Conservation (phyloP, 2,797 vertebrate species). For the Pangasius sanitwongsei region DNA sequence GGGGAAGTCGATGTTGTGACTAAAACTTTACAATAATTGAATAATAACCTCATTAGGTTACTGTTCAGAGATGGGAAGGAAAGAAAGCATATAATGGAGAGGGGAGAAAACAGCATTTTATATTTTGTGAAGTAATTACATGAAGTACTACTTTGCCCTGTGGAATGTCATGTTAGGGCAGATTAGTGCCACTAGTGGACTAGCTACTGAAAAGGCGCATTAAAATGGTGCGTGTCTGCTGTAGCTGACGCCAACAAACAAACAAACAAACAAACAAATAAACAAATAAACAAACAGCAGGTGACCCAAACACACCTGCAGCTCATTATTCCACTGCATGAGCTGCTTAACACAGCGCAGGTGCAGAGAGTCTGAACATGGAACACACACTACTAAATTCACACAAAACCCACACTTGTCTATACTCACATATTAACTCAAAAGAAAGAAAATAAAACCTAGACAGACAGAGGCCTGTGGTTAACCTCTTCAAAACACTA, state of each 20-base stretch:
- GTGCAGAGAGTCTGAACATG: conserved; percentile 67
- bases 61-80: neutral
- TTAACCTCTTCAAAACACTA: neutral
- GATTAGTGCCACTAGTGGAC: conserved; percentile 1
- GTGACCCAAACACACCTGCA: conserved; percentile 79
- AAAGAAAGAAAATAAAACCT: neutral
- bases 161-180: neutral
- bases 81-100: conserved; percentile 1
- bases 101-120: neutral
- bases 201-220: conserved; percentile 48
- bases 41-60: conserved; percentile 42
- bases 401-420: conserved; percentile 28
- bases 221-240: conserved; percentile 24
- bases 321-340: conserved; percentile 82
- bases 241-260: conserved; percentile 60
- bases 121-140: conserved; percentile 15
- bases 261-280: conserved; percentile 39
- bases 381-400: conserved; percentile 53
- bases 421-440: neutral
- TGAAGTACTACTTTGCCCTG: conserved; percentile 28
- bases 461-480: neutral
- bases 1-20: neutral
- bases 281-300: conserved; percentile 69
- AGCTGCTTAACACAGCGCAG: conserved; percentile 83
- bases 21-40: conserved; percentile 40